Base-by-base conservation (phyloP, 2,113 vertebrate species). In the Oreocharis arfaki region DNA sequence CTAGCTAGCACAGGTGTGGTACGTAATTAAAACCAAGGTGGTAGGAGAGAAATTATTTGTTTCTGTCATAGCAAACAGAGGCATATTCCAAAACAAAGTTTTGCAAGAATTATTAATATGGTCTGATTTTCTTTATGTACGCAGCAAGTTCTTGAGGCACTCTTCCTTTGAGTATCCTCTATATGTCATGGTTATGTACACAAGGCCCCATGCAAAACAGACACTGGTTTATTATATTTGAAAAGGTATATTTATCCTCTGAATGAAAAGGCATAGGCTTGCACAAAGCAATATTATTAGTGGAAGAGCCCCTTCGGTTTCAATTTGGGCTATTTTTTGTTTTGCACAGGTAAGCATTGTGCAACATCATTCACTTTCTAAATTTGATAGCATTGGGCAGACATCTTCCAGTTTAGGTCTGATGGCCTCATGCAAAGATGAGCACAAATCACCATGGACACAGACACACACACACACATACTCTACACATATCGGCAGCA, bases 1-100 rank as follows among this genome's bases (percentile, higher is more conserved):
- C 16, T 19, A n/a, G 35, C 18, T 71, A 39, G 3, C 23, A 50
- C 12, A 18, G 17, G 9, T 6, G 8, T 0, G 0, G 14, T 56
- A 13, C 32, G 33, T n/a, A 75, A 78, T n/a, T 64, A 89, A 89
- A 87, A 84, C 6, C 17, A 47, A 60, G 6, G 6, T 33, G 15
- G 19, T n/a, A 55, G 19, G 60, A 78, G 67, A 60, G 16, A 82
- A 68, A 21, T 21, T 1, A 1, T 13, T 28, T 67, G 11, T 26
- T 55, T 59, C 37, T 37, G 60, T 87, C 57, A 32, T 24, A 55
- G 35, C 11, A 79, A 83, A 44, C 2, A 3, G 14, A 69, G 33
- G 4, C 24, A 35, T 76, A n/a, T 65, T 85, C 22, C 30, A 69
- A 86, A 90, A 55, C 46, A 6, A 83, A 79, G 13, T 0, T 46